Conservation (phyloP, 2,797 vertebrate species). For the Poecilia velifera region DNA sequence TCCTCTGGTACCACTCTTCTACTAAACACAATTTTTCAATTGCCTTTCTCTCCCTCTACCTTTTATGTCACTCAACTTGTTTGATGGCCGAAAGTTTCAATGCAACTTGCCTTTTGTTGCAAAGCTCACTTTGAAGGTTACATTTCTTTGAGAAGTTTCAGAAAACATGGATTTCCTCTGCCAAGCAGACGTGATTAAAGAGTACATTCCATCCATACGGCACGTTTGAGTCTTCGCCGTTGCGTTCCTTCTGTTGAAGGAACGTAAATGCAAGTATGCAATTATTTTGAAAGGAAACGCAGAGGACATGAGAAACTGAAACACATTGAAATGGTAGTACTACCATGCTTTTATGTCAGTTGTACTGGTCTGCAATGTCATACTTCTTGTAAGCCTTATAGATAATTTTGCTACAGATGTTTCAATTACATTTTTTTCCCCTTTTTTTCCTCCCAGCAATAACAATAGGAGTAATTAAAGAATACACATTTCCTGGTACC, state of each 20-base stretch:
- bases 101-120: background rate
- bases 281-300: background rate
- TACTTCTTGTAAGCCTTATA: constrained; percentile 4
- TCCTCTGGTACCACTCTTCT: constrained; percentile 29
- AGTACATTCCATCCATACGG: background rate
- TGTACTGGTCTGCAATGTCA: background rate
- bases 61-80: constrained; percentile 24
- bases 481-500: background rate
- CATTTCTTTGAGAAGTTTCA: constrained; percentile 7
- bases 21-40: constrained; percentile 10
- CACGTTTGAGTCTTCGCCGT: background rate
- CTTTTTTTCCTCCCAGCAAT: background rate
- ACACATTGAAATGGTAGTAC: background rate
- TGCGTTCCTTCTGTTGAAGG: background rate
- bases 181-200: constrained; percentile 25
- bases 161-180: constrained; percentile 4
- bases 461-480: background rate
- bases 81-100: constrained; percentile 20
- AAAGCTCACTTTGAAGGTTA: background rate
- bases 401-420: background rate
- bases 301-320: background rate
- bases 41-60: background rate
- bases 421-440: background rate
- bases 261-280: background rate
- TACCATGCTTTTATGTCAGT: background rate